Base-by-base conservation (phyloP, 2,113 vertebrate species). In the Hiodon alosoides region DNA sequence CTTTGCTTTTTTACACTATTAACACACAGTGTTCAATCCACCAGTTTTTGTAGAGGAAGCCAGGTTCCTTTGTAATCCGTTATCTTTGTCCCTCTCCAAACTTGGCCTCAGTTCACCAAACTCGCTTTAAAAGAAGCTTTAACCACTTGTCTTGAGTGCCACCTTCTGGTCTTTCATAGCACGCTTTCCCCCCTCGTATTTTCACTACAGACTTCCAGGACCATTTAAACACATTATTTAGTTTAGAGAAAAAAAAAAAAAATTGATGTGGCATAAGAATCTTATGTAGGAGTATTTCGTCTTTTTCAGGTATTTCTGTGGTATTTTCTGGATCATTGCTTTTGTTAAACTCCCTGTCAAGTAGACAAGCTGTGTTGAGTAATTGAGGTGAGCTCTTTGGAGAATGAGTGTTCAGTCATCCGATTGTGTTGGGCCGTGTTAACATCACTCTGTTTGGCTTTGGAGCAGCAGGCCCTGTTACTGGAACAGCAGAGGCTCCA, bases 401-500 rank as follows among this genome's bases (percentile, higher is more conserved):
- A 7, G 5, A 31, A 31, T n/a, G 7, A 54, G 60, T 14, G n/a
- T 31, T 53, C 3, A 51, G 52, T 59, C 3, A 31, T 31, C 31
- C 2, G 31, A 31, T 46, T 17, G 17, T 65, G 62, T 65, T 58
- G 59, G 51, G 71, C 31, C 46, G 46, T 31, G 13, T 17, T 7
- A 16, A n/a, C 31, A 1, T 53, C 10, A 7, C 57, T 4, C 57
- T 1, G 80, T 17, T 79, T 7, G 78, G 47, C 74, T 53, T 10
- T 48, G 62, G 72, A 75, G 50, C 90, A 99, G 96, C 96, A 99
- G 92, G 94, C 96, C 9, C 85, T 96, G 55, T 86, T 99, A 13
- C 85, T 99, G 82, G 96, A 99, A 82, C 96, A 99, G 86, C 97
- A 99, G 82, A 89, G 96, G 52, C 95, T 99, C 77, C 95, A 97